These are phyloP conservation scores for Cyanocitta stelleri DNA, from an alignment of 2,113 vertebrate genomes.

Conservation along the genomic window DNA sequence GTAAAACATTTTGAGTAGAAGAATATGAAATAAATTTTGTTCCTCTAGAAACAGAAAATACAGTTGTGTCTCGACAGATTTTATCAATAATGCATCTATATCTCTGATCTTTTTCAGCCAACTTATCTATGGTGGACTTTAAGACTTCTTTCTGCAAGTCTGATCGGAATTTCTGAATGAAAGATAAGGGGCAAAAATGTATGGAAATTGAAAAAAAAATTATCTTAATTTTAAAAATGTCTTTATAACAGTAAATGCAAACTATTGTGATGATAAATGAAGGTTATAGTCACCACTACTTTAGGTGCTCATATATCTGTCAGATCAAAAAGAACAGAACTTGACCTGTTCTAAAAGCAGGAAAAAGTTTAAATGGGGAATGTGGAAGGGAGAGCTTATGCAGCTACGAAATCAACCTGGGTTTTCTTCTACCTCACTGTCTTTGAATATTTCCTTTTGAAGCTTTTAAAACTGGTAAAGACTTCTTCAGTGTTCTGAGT, in stretches of 20 bases:
- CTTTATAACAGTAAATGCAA: neutral
- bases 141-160: neutral
- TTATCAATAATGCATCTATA: neutral
- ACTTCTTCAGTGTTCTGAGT: neutral
- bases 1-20: neutral
- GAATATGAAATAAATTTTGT: neutral
- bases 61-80: neutral
- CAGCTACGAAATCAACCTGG: neutral
- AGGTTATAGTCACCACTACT: neutral
- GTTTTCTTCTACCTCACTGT: neutral
- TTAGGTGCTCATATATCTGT: neutral
- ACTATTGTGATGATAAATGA: neutral
- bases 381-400: neutral
- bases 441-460: neutral
- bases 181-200: neutral
- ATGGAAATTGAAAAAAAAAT: neutral
- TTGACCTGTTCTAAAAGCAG: neutral
- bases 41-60: neutral
- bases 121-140: neutral
- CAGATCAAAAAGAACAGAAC: neutral
- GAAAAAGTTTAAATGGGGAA: neutral
- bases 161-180: neutral
- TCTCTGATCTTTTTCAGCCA: neutral
- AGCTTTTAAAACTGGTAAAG: neutral
- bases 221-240: neutral